phyloP scores from a whole-genome alignment of 2,888 invertebrate species.

The Laothoe populi region DNA sequence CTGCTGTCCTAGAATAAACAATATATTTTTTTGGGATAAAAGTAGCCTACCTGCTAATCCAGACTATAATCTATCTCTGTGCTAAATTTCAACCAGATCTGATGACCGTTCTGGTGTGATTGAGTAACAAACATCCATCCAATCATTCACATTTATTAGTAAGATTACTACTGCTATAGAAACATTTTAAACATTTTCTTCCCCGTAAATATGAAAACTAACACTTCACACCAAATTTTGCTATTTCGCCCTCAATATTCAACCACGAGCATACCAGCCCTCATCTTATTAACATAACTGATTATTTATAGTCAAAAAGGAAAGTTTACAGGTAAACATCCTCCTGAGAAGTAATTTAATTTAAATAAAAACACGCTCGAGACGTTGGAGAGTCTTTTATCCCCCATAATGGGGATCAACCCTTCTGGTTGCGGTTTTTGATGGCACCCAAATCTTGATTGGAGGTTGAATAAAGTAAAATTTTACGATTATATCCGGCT shows the following conservation, averaged over 20 bases:
- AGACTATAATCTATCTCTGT: too few relatives aligned
- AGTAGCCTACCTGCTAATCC: too few relatives aligned
- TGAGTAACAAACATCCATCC: too few relatives aligned
- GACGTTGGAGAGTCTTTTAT: conserved; percentile 1
- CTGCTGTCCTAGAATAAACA: too few relatives aligned
- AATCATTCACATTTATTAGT: too few relatives aligned
- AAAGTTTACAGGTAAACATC: conserved; percentile 12
- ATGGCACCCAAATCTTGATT: conserved; percentile 16
- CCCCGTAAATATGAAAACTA: background rate
- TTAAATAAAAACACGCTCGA: conserved; percentile 16
- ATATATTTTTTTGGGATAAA: too few relatives aligned
- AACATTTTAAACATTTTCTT: too few relatives aligned
- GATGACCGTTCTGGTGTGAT: too few relatives aligned
- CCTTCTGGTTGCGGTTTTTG: conserved; percentile 12
- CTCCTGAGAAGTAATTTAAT: conserved; percentile 17
- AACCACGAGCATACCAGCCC: background rate
- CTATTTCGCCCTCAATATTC: conserved; percentile 5
- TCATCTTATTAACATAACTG: conserved; percentile 20
- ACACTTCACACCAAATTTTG: background rate
- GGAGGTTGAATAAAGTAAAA: conserved; percentile 10
- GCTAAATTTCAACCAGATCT: too few relatives aligned
- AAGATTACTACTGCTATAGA: too few relatives aligned
- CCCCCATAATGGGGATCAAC: conserved; percentile 9
- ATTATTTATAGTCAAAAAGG: conserved; percentile 21
- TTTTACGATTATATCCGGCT: conserved; percentile 4